Evolutionary conservation across 2,888 invertebrate genomes (phyloP).

Genomic region (Hermaeophaga mercurialis): DNA sequence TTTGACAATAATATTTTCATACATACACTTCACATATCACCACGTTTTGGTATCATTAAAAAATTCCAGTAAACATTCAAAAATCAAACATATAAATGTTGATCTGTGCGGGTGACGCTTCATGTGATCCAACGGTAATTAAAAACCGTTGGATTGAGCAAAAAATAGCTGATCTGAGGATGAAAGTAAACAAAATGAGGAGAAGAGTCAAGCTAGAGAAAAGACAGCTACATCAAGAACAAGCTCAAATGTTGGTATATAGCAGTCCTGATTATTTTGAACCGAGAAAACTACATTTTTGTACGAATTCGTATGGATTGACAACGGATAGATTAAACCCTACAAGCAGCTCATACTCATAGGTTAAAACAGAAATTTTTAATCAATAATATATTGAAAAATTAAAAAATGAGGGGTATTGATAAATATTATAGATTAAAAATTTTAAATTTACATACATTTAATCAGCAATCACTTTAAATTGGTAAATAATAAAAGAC

Average conservation of each 20-base stretch:
- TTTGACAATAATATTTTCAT: too few species aligned
- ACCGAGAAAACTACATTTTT: slow-evolving; percentile 2
- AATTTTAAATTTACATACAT: too few species aligned
- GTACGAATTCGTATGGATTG: slow-evolving; percentile 3
- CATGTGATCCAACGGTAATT: background rate
- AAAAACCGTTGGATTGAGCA: background rate
- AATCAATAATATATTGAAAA: too few species aligned
- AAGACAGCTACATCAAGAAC: slow-evolving; percentile 1
- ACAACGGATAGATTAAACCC: background rate
- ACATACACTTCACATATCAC: too few species aligned
- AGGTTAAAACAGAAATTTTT: background rate
- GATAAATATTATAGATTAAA: too few species aligned
- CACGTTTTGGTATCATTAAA: too few species aligned
- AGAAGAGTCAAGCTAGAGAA: background rate
- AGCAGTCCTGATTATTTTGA: slow-evolving; percentile 3
- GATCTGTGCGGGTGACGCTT: slow-evolving; percentile 7
- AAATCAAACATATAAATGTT: too few species aligned
- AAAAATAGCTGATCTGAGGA: background rate
- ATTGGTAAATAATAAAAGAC: too few species aligned
- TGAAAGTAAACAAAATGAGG: background rate
- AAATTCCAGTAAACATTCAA: too few species aligned
- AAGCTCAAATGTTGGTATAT: slow-evolving; percentile 7
- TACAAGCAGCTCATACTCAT: background rate
- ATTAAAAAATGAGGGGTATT: too few species aligned
- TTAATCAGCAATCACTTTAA: too few species aligned